Conservation (phyloP, 2,113 vertebrate species). For the Campylomormyrus numenius region DNA sequence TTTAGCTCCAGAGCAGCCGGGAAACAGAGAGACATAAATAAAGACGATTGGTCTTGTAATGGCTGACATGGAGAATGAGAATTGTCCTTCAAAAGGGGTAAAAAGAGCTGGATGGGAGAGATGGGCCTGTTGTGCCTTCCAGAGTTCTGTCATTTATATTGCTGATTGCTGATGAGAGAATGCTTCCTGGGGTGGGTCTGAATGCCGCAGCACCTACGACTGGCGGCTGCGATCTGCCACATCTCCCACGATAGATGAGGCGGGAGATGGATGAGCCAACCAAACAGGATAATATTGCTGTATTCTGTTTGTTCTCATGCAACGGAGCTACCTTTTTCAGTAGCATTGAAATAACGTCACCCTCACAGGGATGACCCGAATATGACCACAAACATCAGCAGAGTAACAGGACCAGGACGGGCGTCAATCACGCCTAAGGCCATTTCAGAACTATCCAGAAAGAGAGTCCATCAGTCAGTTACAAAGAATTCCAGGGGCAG, state of each 20-base stretch:
- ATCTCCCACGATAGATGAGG: too few species aligned
- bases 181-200: background rate
- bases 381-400: background rate
- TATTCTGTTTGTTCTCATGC: background rate
- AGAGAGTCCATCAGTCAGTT: background rate
- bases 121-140: constrained; percentile 11
- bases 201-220: background rate
- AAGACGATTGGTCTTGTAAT: constrained; percentile 33
- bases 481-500: background rate
- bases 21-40: constrained; percentile 33
- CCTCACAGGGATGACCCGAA: background rate
- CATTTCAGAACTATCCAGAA: background rate
- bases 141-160: constrained; percentile 18
- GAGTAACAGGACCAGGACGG: background rate
- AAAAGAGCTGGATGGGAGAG: constrained; percentile 21
- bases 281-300: background rate
- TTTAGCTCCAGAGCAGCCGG: constrained; percentile 16
- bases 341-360: background rate
- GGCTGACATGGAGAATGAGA: constrained; percentile 27
- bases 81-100: constrained; percentile 28
- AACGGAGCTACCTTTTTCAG: background rate
- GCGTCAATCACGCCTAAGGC: background rate
- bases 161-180: constrained; percentile 3
- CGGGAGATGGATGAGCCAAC: background rate
- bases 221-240: background rate